Conservation (phyloP, 2,888 invertebrate genomes). For the Allophyes oxyacanthae region DNA sequence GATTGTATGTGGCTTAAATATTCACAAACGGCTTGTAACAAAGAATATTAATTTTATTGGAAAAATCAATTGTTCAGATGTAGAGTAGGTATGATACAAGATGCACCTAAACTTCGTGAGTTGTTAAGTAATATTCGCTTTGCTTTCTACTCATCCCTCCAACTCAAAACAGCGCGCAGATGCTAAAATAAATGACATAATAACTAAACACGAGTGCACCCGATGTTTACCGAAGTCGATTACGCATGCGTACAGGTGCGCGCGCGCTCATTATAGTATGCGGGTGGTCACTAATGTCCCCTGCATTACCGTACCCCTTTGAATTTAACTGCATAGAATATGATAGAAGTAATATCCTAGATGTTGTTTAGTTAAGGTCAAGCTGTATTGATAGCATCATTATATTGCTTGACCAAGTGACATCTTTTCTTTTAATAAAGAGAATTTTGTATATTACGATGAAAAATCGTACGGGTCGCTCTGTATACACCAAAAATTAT, state of each 20-base stretch:
- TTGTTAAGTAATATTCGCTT: no score
- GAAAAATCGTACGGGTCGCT: no score
- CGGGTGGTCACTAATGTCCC: constrained; percentile 76
- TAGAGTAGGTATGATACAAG: no score
- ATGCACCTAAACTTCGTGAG: no score
- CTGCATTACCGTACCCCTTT: constrained; percentile 56
- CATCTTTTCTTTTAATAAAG: no score
- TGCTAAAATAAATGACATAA: constrained; percentile 53
- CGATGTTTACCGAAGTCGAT: constrained; percentile 56
- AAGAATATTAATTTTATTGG: no score
- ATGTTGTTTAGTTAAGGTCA: not conserved
- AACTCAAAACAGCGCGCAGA: constrained; percentile 1
- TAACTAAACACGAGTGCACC: constrained; percentile 54
- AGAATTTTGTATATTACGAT: no score
- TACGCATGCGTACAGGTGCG: constrained; percentile 59
- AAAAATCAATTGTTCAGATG: no score
- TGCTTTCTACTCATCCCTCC: no score
- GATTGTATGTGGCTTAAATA: no score
- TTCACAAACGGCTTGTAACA: no score
- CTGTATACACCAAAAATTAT: no score
- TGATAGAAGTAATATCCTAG: constrained; percentile 6
- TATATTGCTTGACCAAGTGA: not conserved
- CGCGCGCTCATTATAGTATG: constrained; percentile 61
- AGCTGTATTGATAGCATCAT: not conserved
- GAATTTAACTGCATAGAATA: constrained; percentile 55